Conservation (phyloP, 2,888 invertebrate genomes). For the Hemithea aestivaria region DNA sequence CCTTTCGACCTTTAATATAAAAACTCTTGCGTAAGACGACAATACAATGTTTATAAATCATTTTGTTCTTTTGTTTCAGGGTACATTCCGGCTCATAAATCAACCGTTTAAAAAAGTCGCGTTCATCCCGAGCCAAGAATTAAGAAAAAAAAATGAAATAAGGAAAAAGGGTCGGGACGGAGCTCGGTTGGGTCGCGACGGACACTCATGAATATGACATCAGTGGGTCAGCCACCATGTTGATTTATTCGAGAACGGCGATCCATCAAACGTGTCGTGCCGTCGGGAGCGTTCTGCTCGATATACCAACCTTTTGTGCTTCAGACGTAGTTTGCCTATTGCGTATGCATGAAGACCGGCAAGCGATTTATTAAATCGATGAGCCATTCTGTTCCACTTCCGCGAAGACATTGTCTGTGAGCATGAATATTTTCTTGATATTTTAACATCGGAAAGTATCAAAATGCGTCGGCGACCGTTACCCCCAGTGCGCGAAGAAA, state of each 20-base stretch:
- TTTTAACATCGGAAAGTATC: constrained; percentile 11
- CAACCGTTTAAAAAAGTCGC: constrained; percentile 41
- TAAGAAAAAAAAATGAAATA: constrained; percentile 46
- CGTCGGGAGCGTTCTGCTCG: constrained; percentile 31
- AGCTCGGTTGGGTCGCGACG: constrained; percentile 12
- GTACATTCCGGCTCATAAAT: constrained; percentile 43
- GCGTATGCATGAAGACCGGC: constrained; percentile 51
- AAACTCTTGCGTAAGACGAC: constrained; percentile 25
- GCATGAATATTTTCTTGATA: constrained; percentile 19
- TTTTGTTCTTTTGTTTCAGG: constrained; percentile 57
- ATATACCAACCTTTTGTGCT: constrained; percentile 36
- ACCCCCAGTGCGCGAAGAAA: constrained; percentile 69
- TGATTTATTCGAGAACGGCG: constrained; percentile 60
- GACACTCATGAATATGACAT: constrained; percentile 73
- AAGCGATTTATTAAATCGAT: constrained; percentile 42
- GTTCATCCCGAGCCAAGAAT: constrained; percentile 41
- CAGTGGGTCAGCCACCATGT: constrained; percentile 57
- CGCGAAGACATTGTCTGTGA: constrained; percentile 32
- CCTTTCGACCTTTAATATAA: constrained; percentile 19
- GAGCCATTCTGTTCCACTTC: constrained; percentile 33
- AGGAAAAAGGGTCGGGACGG: constrained; percentile 36
- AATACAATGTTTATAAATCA: constrained; percentile 31
- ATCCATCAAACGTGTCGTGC: constrained; percentile 59
- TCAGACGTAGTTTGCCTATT: constrained; percentile 42
- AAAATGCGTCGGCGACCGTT: constrained; percentile 72